Conservation (phyloP, 2,797 vertebrate species). For the Tokudaia muenninki region DNA sequence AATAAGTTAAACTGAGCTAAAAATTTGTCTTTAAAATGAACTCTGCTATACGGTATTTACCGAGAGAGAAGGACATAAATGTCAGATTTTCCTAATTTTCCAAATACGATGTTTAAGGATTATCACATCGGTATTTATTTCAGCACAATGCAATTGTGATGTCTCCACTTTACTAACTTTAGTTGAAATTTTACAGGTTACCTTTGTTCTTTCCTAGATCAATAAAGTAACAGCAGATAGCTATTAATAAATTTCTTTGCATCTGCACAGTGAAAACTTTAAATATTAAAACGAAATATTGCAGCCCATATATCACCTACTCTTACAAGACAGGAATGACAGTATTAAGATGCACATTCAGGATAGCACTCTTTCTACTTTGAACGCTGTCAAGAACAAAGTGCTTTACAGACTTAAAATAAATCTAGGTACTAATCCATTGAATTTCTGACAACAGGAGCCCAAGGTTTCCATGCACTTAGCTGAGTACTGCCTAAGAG, state of each 20-base stretch:
- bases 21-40: conserved; percentile 61
- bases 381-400: conserved; percentile 95
- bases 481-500: conserved; percentile 96
- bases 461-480: conserved; percentile 99
- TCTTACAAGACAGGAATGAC: conserved; percentile 96
- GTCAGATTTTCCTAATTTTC: conserved; percentile 36
- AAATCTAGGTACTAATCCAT: conserved; percentile 99
- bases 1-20: conserved; percentile 70
- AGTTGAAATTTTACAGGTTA: conserved; percentile 74
- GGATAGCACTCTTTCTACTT: conserved; percentile 94
- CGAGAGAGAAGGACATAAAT: conserved; percentile 7
- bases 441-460: conserved; percentile 98
- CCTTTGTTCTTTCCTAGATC: conserved; percentile 83
- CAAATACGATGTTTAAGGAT: not conserved
- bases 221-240: conserved; percentile 81
- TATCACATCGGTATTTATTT: conserved; percentile 71
- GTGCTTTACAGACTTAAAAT: conserved; percentile 97
- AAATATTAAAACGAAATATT: conserved; percentile 96
- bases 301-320: conserved; percentile 90
- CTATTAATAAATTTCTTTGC: conserved; percentile 85
- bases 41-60: conserved; percentile 20
- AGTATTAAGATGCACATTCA: conserved; percentile 94
- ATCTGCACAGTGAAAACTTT: conserved; percentile 89
- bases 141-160: conserved; percentile 40
- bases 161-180: conserved; percentile 60